Evolutionary conservation across 2,113 vertebrate species (phyloP), one percentile per base, ranked within the genome.

Genomic region (Paracanthobrama guichenoti): DNA sequence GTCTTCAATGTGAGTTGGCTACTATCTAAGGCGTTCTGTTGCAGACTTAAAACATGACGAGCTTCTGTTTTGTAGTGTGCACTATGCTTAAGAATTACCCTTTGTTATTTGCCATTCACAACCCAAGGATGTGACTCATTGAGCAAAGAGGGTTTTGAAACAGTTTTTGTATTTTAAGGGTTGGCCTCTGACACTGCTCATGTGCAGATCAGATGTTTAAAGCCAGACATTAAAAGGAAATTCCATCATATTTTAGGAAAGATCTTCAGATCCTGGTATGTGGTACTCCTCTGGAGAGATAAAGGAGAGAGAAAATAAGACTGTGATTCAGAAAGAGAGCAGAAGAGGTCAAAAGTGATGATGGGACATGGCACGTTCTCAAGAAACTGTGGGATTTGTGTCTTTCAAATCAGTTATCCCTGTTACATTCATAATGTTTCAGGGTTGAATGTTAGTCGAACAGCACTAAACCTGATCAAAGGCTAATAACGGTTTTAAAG

Each of bases 141-240:
- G 31, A 22, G 39, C 35, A n/a, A 13, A 44, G 69, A 72, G 39
- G 39, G 18, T 72, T 60, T 60, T 60, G n/a, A 60, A 72, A 16
- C 46, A 59, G 1, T 13, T 39, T 57, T 24, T 57, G 12, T 26
- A 26, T 44, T 74, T 57, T 46, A 31, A 18, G 6, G 3, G 53
- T 20, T 18, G 6, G n/a, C 60, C 10, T 13, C 46, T 31, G 26
- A 46, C 20, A 35, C 46, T 73, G 44, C 14, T 75, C 76, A 92
- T 91, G 89, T 93, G 91, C 87, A 85, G 69, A 18, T 94, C 92
- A 91, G 87, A 93, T 93, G 91, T 92, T 86, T 87, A 71, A 89
- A 85, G 83, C 6, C 79, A 87, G 73, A 71, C 84, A 78, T 86
- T 79, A 71, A 81, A 89, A 86, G 69, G 84, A 92, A 91, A 92